These are phyloP conservation scores for Drosophila gunungcola DNA, from an alignment of 1,140 invertebrate species.

Conservation along the genomic window DNA sequence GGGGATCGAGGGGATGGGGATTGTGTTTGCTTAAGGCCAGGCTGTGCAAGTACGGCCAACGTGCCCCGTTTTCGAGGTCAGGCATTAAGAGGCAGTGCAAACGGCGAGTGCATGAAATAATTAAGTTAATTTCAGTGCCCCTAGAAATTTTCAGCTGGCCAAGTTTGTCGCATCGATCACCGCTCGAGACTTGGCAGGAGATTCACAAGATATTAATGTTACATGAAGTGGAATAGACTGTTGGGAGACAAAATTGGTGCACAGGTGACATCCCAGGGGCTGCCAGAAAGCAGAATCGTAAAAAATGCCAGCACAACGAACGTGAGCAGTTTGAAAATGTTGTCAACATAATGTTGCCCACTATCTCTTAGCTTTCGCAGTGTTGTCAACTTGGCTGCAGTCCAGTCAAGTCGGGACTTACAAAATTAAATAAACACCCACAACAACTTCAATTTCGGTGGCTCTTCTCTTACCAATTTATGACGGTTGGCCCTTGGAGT, in stretches of 20 bases:
- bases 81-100: slow-evolving; percentile 21
- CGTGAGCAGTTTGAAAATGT: slow-evolving; percentile 63
- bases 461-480: too few species aligned
- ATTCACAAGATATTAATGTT: slow-evolving; percentile 54
- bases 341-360: slow-evolving; percentile 49
- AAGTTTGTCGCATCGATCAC: slow-evolving; percentile 40
- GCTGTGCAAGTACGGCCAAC: slow-evolving; percentile 38
- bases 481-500: too few species aligned
- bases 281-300: slow-evolving; percentile 46
- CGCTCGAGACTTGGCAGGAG: slow-evolving; percentile 16
- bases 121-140: slow-evolving; percentile 50
- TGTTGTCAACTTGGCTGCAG: background rate
- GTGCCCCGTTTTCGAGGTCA: slow-evolving; percentile 55
- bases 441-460: too few species aligned
- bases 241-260: slow-evolving; percentile 19
- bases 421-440: background rate
- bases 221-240: slow-evolving; percentile 40
- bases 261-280: slow-evolving; percentile 41
- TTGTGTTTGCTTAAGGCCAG: slow-evolving; percentile 27
- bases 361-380: slow-evolving; percentile 1
- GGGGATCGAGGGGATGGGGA: background rate
- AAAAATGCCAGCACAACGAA: slow-evolving; percentile 45
- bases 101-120: slow-evolving; percentile 46
- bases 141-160: slow-evolving; percentile 21
- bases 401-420: background rate